These are phyloP conservation scores for Chelmon rostratus DNA, from an alignment of 2,797 vertebrate genomes.

Conservation along the genomic window DNA sequence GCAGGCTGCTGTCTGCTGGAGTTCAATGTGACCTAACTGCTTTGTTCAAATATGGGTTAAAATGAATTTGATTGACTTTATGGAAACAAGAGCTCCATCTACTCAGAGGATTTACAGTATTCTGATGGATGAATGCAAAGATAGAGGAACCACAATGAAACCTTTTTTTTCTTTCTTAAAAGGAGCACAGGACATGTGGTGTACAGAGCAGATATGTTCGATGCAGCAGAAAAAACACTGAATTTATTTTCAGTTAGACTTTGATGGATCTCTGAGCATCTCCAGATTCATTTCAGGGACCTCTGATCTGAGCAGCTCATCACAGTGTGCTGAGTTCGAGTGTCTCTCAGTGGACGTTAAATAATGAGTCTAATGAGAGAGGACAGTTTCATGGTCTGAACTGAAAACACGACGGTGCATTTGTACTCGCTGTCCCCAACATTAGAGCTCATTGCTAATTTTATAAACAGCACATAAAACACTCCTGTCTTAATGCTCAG, in stretches of 20 bases:
- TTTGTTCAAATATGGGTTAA: background rate
- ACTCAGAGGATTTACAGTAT: background rate
- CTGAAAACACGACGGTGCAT: constrained; percentile 46
- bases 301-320: background rate
- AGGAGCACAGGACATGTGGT: background rate
- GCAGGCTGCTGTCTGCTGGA: background rate
- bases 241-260: background rate
- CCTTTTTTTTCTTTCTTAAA: background rate
- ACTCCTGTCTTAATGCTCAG: background rate
- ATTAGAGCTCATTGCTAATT: constrained; percentile 23
- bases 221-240: background rate
- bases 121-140: background rate
- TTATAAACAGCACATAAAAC: background rate
- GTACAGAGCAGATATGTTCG: background rate
- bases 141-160: too few relatives aligned
- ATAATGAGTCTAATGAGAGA: constrained; percentile 58
- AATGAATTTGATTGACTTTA: background rate
- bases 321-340: background rate
- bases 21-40: background rate
- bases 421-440: constrained; percentile 42
- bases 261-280: background rate
- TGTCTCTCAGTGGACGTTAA: constrained; percentile 28
- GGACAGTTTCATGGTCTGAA: constrained; percentile 14
- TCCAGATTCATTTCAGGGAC: background rate
- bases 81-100: background rate